Percentiles rank a stretch among this genome's conserved stretches.
Evolutionary conservation across 2,888 invertebrate genomes (phyloP).

Genomic region (Caenorhabditis sulstoni): DNA sequence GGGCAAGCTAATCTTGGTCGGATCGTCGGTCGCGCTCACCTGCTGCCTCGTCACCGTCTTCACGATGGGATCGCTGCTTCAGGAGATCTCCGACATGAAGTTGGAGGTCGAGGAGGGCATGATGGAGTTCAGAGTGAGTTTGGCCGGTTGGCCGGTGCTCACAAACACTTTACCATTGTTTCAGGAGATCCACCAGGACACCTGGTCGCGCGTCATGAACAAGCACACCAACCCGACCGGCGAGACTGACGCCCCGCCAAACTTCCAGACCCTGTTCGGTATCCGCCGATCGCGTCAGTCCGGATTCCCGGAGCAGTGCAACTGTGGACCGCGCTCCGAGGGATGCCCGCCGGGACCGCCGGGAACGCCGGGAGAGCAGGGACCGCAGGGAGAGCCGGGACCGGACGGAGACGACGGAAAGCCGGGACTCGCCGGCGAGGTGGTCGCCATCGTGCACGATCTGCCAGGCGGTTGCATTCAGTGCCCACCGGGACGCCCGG

Average conservation of each 20-base stretch:
- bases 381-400: conserved; percentile 64
- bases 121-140: conserved; percentile 66
- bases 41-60: conserved; percentile 59
- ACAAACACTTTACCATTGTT: background rate
- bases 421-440: conserved; percentile 63
- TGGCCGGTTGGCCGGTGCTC: background rate
- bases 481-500: conserved; percentile 65
- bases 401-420: conserved; percentile 65
- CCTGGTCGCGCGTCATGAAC: conserved; percentile 61
- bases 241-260: conserved; percentile 58
- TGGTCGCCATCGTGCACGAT: conserved; percentile 64
- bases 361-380: conserved; percentile 67
- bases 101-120: conserved; percentile 65
- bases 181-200: conserved; percentile 65
- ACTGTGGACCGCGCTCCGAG: conserved; percentile 65
- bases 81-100: conserved; percentile 65
- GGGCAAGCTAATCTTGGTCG: conserved; percentile 60
- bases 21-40: conserved; percentile 58
- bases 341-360: conserved; percentile 71
- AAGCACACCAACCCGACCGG: conserved; percentile 65
- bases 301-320: conserved; percentile 67
- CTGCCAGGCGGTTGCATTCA: conserved; percentile 67
- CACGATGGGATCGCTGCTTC: conserved; percentile 58
- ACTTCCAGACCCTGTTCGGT: conserved; percentile 68
- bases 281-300: conserved; percentile 63